Percentiles rank a stretch among this genome's conserved stretches.
phyloP scores from a whole-genome alignment of 2,888 invertebrate species.

The Idaea biselata region DNA sequence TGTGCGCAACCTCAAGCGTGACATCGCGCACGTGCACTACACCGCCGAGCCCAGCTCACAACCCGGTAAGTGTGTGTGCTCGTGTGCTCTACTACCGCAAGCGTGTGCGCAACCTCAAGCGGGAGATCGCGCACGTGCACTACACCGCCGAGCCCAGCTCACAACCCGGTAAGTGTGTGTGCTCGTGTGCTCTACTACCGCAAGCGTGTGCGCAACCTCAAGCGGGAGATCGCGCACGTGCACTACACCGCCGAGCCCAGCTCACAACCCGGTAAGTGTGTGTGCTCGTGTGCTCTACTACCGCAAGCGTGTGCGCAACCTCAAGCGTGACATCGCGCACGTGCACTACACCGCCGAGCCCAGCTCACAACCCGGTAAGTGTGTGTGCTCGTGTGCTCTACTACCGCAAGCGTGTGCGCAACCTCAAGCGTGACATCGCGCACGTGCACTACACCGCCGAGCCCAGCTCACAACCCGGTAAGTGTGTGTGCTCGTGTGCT shows the following conservation, averaged over 20 bases:
- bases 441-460: constrained; percentile 87
- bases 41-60: constrained; percentile 87
- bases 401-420: constrained; percentile 89
- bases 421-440: constrained; percentile 92
- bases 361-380: constrained; percentile 40
- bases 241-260: constrained; percentile 92
- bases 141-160: constrained; percentile 90
- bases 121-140: constrained; percentile 93
- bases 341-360: constrained; percentile 93
- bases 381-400: constrained; percentile 80
- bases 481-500: constrained; percentile 78
- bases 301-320: constrained; percentile 87
- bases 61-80: constrained; percentile 79
- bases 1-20: constrained; percentile 90
- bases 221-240: constrained; percentile 93
- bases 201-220: constrained; percentile 88
- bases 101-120: constrained; percentile 89
- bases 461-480: constrained; percentile 83
- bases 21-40: constrained; percentile 93
- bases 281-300: constrained; percentile 86
- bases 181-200: constrained; percentile 88
- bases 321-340: constrained; percentile 93
- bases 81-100: constrained; percentile 88
- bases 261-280: constrained; percentile 78
- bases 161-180: constrained; percentile 31